Evolutionary conservation across 2,113 vertebrate genomes (phyloP).

Genomic region (Falcunculus frontatus): DNA sequence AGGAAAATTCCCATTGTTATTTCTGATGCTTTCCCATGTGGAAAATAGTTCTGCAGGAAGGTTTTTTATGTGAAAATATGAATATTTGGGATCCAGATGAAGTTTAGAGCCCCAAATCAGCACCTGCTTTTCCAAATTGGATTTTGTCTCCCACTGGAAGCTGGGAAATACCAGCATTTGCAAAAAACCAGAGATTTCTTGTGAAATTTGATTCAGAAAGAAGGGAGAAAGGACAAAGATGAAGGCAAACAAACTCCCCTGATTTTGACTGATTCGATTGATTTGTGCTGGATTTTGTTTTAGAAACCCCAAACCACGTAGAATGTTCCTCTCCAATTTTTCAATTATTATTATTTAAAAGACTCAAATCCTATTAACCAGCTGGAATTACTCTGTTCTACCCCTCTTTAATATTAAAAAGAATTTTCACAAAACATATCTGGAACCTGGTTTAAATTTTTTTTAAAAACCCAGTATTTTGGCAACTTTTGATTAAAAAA

Average conservation of each 20-base stretch:
- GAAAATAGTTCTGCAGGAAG: background rate
- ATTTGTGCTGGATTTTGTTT: background rate
- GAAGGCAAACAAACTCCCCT: background rate
- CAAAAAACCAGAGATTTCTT: background rate
- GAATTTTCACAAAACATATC: background rate
- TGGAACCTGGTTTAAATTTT: background rate
- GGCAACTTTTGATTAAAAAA: background rate
- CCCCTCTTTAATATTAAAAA: background rate
- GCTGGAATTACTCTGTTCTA: background rate
- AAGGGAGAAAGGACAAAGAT: background rate
- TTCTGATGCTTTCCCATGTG: background rate
- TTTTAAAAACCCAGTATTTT: background rate
- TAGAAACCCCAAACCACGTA: fast-evolving
- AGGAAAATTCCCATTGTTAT: background rate
- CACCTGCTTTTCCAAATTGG: background rate
- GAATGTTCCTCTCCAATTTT: background rate
- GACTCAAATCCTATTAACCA: background rate
- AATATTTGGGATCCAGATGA: background rate
- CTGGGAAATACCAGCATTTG: background rate
- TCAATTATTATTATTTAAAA: fast-evolving
- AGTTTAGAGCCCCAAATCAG: background rate
- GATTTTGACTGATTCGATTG: background rate
- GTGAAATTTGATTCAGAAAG: background rate
- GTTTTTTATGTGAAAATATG: background rate
- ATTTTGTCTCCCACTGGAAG: background rate